Evolutionary conservation across 1,140 invertebrate genomes (phyloP), one percentile per base, ranked within the genome.

Genomic region (Pseudoatta argentina): DNA sequence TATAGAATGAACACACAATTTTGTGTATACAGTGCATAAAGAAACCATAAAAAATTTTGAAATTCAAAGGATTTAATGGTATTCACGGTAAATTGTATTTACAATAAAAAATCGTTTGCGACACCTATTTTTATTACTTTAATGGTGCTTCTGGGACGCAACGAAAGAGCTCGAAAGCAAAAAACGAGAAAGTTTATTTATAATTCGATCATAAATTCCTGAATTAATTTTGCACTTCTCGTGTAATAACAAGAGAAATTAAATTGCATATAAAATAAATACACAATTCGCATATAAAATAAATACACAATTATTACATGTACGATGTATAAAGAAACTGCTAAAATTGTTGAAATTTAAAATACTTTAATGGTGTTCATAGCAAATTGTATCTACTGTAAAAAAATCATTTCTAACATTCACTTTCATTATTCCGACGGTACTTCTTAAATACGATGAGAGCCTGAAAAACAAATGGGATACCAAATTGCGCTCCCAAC

Each of bases 111-210:
- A 55, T 81, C 18, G n/a, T 57, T 51, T 53, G 24, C 21, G 8
- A 39, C 75, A 30, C 69, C 12, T 16, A 57, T 16, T 71, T 81
- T 55, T 16, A 69, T 34, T 69, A 55, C 14, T 21, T n/a, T 7
- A 8, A 34, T 1, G 10, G 16, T 51, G 24, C 44, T 51, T 14
- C 12, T 48, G 21, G 18, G 66, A 64, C 30, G 59, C 57, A 24
- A 63, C 16, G 34, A 39, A 39, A 39, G 30, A 69, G 39, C 4
- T 1, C 30, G 48, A 24, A 12, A 64, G 14, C 30, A n/a, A 66
- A 81, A 39, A 39, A 39, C 34, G 34, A 39, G 34, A 39, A 39
- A 39, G 7, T 39, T 34, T 34, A 34, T 34, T 34, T 34, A 34
- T 34, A 34, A 34, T 34, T 34, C 30, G 30, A 34, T 34, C 30